phyloP scores from a whole-genome alignment of 2,113 vertebrate genomes.

The Meriones unguiculatus region DNA sequence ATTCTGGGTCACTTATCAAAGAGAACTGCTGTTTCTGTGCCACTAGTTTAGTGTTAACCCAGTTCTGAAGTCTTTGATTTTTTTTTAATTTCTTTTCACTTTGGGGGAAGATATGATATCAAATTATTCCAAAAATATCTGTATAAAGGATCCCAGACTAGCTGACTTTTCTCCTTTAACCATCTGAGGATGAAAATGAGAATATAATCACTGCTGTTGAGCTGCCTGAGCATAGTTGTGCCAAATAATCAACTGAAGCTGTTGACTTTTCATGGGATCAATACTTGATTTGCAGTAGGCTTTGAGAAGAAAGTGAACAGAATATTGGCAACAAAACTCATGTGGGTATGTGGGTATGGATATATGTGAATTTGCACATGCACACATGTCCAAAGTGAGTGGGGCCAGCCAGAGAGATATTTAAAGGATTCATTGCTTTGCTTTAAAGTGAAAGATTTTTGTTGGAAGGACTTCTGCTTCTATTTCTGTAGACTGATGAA shows the following conservation, averaged over 20 bases:
- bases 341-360: fast-evolving
- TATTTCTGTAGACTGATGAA: neutral
- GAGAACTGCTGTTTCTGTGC: slow-evolving; percentile 71
- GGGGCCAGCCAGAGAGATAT: neutral
- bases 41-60: slow-evolving; percentile 60
- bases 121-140: slow-evolving; percentile 70
- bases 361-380: neutral
- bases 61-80: neutral
- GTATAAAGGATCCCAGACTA: slow-evolving; percentile 49
- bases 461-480: neutral
- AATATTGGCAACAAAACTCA: neutral
- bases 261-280: slow-evolving; percentile 21
- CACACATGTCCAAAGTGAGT: neutral
- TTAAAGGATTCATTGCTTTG: neutral
- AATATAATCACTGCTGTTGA: slow-evolving; percentile 60
- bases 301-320: neutral
- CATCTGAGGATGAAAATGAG: slow-evolving; percentile 62
- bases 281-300: neutral
- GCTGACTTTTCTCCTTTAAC: slow-evolving; percentile 57
- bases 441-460: neutral
- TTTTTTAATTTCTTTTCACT: slow-evolving; percentile 23
- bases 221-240: slow-evolving; percentile 5
- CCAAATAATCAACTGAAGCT: slow-evolving; percentile 55
- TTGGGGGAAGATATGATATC: slow-evolving; percentile 43
- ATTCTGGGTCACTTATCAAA: slow-evolving; percentile 80